A percentile compares a stretch with the other conserved stretches of the same genome.
Conservation (phyloP, 2,797 vertebrate genomes). For the Microchirus variegatus region DNA sequence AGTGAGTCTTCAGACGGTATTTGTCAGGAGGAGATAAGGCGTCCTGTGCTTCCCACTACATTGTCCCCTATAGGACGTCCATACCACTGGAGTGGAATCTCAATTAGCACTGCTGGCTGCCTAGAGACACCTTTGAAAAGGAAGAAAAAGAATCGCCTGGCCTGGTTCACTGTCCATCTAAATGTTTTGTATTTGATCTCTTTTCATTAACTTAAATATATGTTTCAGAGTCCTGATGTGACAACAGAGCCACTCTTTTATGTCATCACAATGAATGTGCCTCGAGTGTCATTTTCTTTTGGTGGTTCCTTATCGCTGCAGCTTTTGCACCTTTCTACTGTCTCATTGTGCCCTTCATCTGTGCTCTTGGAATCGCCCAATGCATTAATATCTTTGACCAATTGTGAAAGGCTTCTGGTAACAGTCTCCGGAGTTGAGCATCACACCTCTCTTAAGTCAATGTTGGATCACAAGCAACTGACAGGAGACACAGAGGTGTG, state of each 20-base stretch:
- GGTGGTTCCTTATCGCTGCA: not conserved
- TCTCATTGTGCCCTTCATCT: slow-evolving; percentile 8
- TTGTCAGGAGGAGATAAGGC: slow-evolving; percentile 59
- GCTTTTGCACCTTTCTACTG: not conserved
- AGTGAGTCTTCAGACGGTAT: slow-evolving; percentile 24
- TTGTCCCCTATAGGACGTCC: slow-evolving; percentile 31
- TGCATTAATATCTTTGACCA: slow-evolving; percentile 9
- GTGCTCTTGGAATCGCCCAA: not conserved
- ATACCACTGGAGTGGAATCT: slow-evolving; percentile 59
- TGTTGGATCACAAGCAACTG: slow-evolving; percentile 22
- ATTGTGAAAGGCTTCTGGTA: slow-evolving; percentile 20
- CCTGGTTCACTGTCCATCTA: slow-evolving; percentile 33
- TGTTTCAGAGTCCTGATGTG: slow-evolving; percentile 29
- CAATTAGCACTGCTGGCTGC: slow-evolving; percentile 44
- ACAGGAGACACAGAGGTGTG: slow-evolving; percentile 5
- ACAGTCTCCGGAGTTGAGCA: not conserved
- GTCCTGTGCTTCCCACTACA: slow-evolving; percentile 4
- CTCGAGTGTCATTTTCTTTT: slow-evolving; percentile 8
- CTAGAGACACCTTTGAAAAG: slow-evolving; percentile 44
- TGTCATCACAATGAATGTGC: slow-evolving; percentile 2
- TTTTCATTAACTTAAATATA: slow-evolving; percentile 56
- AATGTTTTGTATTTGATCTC: slow-evolving; percentile 56
- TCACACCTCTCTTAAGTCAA: slow-evolving; percentile 15
- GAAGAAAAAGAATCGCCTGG: slow-evolving; percentile 49
- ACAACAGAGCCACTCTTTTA: slow-evolving; percentile 2